Evolutionary conservation across 2,888 invertebrate species (phyloP).

Genomic region (Hyposoter didymator): DNA sequence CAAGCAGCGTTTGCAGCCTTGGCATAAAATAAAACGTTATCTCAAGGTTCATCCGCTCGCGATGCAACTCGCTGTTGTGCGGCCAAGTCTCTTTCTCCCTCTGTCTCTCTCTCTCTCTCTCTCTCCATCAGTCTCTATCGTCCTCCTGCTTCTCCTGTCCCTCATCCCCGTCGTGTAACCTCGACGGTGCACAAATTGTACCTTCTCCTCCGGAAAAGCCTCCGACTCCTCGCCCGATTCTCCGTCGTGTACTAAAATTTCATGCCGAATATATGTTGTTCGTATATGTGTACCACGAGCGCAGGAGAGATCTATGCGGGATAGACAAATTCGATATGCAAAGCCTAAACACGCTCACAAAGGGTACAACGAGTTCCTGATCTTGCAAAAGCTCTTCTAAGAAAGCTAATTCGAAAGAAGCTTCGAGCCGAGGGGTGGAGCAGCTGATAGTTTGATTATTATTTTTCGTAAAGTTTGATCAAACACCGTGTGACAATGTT

Average conservation of each 20-base stretch:
- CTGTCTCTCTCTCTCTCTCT: constrained; percentile 41
- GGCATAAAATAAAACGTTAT: constrained; percentile 79
- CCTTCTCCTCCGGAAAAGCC: constrained; percentile 46
- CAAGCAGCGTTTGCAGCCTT: constrained; percentile 75
- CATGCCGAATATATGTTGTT: constrained; percentile 7
- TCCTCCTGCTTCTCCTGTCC: neutral
- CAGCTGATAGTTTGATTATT: neutral
- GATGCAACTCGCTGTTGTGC: constrained; percentile 71
- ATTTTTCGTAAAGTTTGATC: neutral
- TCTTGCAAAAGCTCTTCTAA: neutral
- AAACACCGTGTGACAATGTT: neutral
- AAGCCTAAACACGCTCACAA: constrained; percentile 19
- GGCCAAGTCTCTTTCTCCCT: constrained; percentile 55
- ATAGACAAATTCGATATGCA: constrained; percentile 45
- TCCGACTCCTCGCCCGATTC: neutral
- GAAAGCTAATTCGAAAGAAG: neutral
- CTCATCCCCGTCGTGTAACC: constrained; percentile 6
- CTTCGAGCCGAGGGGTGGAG: neutral
- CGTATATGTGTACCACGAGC: neutral
- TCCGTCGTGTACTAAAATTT: constrained; percentile 38
- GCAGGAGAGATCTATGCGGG: constrained; percentile 2
- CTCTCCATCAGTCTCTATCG: neutral
- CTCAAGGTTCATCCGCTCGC: constrained; percentile 78
- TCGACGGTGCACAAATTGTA: constrained; percentile 42
- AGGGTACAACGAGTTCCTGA: constrained; percentile 15